These are phyloP conservation scores for Pissodes strobi DNA, from an alignment of 1,140 invertebrate species.

Conservation along the genomic window DNA sequence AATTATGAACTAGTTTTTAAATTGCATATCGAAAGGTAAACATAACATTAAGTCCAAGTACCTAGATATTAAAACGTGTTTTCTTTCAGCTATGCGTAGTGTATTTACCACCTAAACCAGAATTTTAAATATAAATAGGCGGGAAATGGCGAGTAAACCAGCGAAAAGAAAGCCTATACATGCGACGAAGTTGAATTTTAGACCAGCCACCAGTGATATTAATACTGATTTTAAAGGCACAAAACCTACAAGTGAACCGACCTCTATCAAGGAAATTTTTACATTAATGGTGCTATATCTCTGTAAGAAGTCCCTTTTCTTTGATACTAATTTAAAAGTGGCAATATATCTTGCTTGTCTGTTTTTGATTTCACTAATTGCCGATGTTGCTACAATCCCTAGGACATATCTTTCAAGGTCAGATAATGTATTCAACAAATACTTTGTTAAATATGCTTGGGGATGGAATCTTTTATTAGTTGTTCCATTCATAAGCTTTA, in stretches of 20 bases:
- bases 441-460: slow-evolving; percentile 95
- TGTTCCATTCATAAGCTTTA: slow-evolving; percentile 77
- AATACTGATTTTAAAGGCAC: slow-evolving; percentile 63
- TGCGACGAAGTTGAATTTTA: slow-evolving; percentile 59
- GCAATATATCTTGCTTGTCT: slow-evolving; percentile 79
- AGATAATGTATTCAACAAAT: slow-evolving; percentile 86
- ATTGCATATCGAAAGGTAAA: no score
- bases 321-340: slow-evolving; percentile 85
- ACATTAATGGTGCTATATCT: slow-evolving; percentile 82
- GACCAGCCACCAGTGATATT: slow-evolving; percentile 58
- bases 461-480: slow-evolving; percentile 84
- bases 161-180: slow-evolving; percentile 40
- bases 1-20: no score
- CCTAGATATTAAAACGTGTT: no score
- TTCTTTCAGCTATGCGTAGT: background rate
- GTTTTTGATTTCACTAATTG: slow-evolving; percentile 82
- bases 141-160: slow-evolving; percentile 48
- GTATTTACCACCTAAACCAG: background rate
- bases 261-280: slow-evolving; percentile 79
- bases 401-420: slow-evolving; percentile 85
- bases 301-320: slow-evolving; percentile 84
- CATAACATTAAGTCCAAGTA: no score
- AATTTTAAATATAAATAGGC: background rate
- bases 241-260: slow-evolving; percentile 78
- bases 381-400: slow-evolving; percentile 80